phyloP scores from a whole-genome alignment of 2,888 invertebrate species.

The Venustoraphidia nigricollis region DNA sequence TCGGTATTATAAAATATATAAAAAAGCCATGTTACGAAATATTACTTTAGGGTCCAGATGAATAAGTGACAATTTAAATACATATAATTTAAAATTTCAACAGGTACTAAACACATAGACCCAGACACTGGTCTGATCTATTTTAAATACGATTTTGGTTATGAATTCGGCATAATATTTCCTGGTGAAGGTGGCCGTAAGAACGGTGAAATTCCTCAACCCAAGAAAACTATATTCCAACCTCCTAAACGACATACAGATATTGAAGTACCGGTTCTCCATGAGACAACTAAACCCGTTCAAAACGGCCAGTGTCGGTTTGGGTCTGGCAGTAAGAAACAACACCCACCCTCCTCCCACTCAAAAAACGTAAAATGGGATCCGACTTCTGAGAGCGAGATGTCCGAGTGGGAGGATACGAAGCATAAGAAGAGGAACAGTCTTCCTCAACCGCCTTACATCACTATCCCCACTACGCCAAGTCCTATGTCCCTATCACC shows the following conservation, averaged over 20 bases:
- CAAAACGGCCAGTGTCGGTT: conserved; percentile 5
- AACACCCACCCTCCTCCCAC: conserved; percentile 7
- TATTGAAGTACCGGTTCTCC: conserved; percentile 50
- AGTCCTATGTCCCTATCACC: conserved; percentile 41
- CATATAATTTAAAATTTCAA: conserved; percentile 4
- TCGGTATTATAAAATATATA: not conserved
- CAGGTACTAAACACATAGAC: conserved; percentile 62
- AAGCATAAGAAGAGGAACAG: conserved; percentile 12
- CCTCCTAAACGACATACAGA: conserved; percentile 39
- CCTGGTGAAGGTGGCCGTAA: conserved; percentile 42
- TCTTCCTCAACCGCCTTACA: conserved; percentile 14
- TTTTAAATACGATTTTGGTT: conserved; percentile 70
- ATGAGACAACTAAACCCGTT: conserved; percentile 34
- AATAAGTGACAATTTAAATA: not conserved
- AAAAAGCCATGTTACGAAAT: not conserved
- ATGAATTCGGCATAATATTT: conserved; percentile 58
- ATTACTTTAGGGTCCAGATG: not conserved
- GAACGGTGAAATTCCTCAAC: conserved; percentile 27
- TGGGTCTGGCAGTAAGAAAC: too few species aligned
- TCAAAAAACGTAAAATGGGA: conserved; percentile 41
- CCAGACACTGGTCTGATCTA: conserved; percentile 62
- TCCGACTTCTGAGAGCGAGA: conserved; percentile 44
- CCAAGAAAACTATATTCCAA: conserved; percentile 29
- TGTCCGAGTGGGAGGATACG: conserved; percentile 37
- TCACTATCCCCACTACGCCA: conserved; percentile 28